Evolutionary conservation across 1,140 invertebrate genomes (phyloP), one percentile per base, ranked within the genome.

Genomic region (Bombus huntii): DNA sequence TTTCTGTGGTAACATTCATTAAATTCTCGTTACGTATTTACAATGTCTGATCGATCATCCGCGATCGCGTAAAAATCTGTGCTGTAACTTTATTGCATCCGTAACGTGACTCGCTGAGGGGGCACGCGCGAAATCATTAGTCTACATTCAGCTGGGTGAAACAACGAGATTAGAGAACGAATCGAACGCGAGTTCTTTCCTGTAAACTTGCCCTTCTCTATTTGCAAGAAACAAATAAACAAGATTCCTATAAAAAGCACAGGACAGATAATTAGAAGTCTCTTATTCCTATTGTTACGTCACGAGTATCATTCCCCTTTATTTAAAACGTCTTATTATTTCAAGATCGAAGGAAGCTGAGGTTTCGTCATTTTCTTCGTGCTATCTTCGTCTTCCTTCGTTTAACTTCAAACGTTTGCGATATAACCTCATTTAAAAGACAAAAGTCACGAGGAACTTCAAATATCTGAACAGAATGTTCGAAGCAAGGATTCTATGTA

Each of bases 11-110:
- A 70, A 34, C n/a, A 80, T 80, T 88, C 65, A 74, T 88, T 89
- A 88, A 88, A 85, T 81, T 78, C 83, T 85, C 66, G 72, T 88
- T 87, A 81, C 44, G 77, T 88, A 73, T 53, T 42, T 59, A 34
- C 59, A 62, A 22, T 42, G 59, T 53, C 44, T 65, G 86, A 89
- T 89, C 87, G 87, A 88, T 88, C 47, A 66, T 37, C 18, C 74
- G 34, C 66, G 10, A 78, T 83, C 76, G 3, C 5, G 34, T 53
- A 59, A 88, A 89, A 88, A 77, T 88, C 31, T 34, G 22, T 76
- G 59, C 37, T 65, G 28, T 78, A 83, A 78, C 47, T 39, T 57
- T 2, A 10, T 57, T 44, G 28, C 31, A 1, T n/a, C 57, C 34
- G 39, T 62, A 74, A 71, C 53, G 28, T 59, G 62, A 71, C n/a